These are phyloP conservation scores for Lytechinus variegatus DNA, from an alignment of 35 echinoderm and acorn worm species.

Conservation along the genomic window DNA sequence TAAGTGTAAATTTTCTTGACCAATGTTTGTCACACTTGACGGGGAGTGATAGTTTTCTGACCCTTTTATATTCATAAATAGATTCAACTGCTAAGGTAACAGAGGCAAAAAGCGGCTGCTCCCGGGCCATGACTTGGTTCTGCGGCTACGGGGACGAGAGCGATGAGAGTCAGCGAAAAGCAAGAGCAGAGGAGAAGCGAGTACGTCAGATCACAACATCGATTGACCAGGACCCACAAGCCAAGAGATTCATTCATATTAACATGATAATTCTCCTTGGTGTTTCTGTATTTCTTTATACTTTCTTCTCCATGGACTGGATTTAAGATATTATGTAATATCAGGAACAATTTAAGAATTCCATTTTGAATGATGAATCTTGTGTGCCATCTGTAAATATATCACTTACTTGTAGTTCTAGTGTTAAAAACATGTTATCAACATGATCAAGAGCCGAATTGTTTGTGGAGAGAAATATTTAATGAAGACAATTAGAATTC, in stretches of 20 bases:
- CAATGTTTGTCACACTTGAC: no score
- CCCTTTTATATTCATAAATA: neutral
- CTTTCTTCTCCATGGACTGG: conserved; percentile 51
- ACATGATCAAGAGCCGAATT: no score
- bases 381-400: no score
- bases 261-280: conserved; percentile 49
- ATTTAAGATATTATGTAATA: neutral
- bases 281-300: conserved; percentile 45
- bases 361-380: no score
- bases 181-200: neutral
- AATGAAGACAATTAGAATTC: no score
- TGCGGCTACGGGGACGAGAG: conserved; percentile 45
- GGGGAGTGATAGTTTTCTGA: no score
- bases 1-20: no score
- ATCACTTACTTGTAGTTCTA: no score
- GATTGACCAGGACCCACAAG: conserved; percentile 37
- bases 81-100: neutral
- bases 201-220: conserved; percentile 38
- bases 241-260: conserved; percentile 43
- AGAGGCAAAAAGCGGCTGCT: neutral
- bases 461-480: no score
- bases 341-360: no score
- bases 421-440: no score
- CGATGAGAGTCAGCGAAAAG: conserved; percentile 8
- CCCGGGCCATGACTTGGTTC: conserved; percentile 53